A percentile compares a stretch with the other conserved stretches of the same genome.
These are phyloP conservation scores for Hafferia zeledoni DNA, from an alignment of 2,797 vertebrate genomes.

Conservation along the genomic window DNA sequence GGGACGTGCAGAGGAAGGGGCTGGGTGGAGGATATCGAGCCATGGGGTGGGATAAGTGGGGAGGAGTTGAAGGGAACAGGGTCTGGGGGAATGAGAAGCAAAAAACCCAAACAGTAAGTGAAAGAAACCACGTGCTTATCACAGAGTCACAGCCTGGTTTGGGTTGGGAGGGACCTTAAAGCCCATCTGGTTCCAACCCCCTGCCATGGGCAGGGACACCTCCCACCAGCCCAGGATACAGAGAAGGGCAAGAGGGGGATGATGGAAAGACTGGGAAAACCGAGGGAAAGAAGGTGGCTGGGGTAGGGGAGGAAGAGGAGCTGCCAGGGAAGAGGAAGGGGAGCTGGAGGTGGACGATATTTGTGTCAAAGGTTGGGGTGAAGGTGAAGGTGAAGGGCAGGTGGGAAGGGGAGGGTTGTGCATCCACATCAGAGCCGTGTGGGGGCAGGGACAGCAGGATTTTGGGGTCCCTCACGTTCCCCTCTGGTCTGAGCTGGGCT, in stretches of 20 bases:
- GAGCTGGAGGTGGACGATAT: neutral
- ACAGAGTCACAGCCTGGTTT: neutral
- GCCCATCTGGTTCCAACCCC: rapidly evolving
- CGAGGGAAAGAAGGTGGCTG: neutral
- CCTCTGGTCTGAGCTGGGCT: neutral
- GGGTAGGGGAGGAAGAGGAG: neutral
- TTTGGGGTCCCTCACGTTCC: neutral
- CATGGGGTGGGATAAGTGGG: rapidly evolving
- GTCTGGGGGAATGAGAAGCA: neutral
- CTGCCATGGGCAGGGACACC: neutral
- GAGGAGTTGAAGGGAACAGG: neutral
- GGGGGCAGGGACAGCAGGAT: rapidly evolving
- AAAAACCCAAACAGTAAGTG: neutral
- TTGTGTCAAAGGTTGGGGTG: neutral
- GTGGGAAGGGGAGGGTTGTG: neutral
- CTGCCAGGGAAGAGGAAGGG: neutral
- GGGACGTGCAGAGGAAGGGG: neutral
- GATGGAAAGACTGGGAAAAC: neutral
- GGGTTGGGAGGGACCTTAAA: neutral
- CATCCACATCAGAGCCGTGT: rapidly evolving
- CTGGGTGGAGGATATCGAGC: neutral
- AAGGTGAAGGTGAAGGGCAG: neutral
- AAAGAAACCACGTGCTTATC: rapidly evolving
- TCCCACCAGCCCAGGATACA: rapidly evolving
- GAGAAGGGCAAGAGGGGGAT: neutral